Conservation (phyloP, 2,113 vertebrate genomes). For the Rhineura floridana region DNA sequence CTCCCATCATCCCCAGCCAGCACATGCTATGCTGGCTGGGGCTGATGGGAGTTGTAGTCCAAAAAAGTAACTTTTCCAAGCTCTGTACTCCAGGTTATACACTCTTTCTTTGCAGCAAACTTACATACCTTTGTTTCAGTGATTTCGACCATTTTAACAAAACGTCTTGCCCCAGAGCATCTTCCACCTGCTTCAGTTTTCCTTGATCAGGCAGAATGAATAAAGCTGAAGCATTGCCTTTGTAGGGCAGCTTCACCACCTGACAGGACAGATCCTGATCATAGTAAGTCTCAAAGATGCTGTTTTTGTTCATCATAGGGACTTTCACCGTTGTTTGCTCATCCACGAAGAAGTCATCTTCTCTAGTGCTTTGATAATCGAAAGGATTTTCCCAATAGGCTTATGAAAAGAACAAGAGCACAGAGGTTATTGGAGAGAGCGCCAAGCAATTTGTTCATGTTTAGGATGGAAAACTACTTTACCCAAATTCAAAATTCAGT, state of each 20-base stretch:
- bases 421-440: not conserved
- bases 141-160: not conserved
- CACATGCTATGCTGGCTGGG: no score
- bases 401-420: constrained; percentile 24
- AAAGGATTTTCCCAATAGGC: constrained; percentile 77
- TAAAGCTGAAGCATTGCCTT: constrained; percentile 78
- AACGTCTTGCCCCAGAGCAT: constrained; percentile 30
- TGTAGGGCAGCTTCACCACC: constrained; percentile 79
- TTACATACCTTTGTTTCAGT: not conserved
- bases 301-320: constrained; percentile 74
- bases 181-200: constrained; percentile 75
- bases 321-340: constrained; percentile 70
- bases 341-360: constrained; percentile 64
- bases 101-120: not conserved
- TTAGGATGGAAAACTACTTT: no score
- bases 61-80: no score
- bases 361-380: constrained; percentile 38
- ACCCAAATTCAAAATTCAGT: no score
- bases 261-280: constrained; percentile 61
- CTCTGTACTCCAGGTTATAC: no score
- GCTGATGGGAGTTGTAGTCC: no score
- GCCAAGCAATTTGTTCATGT: no score
- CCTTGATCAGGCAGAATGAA: constrained; percentile 77
- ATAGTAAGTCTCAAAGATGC: constrained; percentile 38
- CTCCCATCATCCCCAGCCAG: no score